These are phyloP conservation scores for Lithobates pipiens DNA, from an alignment of 2,797 vertebrate genomes.

Conservation along the genomic window DNA sequence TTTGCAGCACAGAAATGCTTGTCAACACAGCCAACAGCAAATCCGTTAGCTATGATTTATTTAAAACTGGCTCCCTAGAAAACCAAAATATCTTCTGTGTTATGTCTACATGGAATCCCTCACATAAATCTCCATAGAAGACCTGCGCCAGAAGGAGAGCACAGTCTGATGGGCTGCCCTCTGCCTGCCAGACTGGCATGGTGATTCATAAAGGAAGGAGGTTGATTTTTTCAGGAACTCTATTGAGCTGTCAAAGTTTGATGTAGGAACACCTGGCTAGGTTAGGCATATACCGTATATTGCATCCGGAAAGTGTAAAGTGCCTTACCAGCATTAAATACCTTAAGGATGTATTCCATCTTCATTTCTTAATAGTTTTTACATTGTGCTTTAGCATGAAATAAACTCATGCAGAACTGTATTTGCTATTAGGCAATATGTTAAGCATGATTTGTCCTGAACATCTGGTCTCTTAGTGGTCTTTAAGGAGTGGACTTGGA, in stretches of 20 bases:
- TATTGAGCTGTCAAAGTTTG: background rate
- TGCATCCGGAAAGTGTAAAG: background rate
- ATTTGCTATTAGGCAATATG: slow-evolving; percentile 1
- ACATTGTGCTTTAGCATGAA: background rate
- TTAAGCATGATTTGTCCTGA: slow-evolving; percentile 14
- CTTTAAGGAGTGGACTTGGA: slow-evolving; percentile 11
- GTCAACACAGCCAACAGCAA: too few species aligned
- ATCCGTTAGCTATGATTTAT: too few species aligned
- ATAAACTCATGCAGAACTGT: background rate
- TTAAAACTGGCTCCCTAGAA: too few species aligned
- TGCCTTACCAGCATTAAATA: background rate
- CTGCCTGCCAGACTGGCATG: too few species aligned
- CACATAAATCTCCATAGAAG: too few species aligned
- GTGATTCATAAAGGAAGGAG: too few species aligned
- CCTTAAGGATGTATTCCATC: background rate
- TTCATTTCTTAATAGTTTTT: background rate
- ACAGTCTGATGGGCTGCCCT: too few species aligned
- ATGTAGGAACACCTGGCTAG: background rate
- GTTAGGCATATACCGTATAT: background rate
- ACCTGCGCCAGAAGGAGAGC: too few species aligned
- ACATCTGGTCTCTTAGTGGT: slow-evolving; percentile 16
- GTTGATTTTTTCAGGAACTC: too few species aligned
- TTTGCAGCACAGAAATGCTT: too few species aligned
- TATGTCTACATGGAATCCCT: too few species aligned
- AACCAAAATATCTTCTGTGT: too few species aligned